Percentiles rank a stretch among this genome's conserved stretches.
Conservation (phyloP, 2,888 invertebrate species). For the Limnephilus lunatus region DNA sequence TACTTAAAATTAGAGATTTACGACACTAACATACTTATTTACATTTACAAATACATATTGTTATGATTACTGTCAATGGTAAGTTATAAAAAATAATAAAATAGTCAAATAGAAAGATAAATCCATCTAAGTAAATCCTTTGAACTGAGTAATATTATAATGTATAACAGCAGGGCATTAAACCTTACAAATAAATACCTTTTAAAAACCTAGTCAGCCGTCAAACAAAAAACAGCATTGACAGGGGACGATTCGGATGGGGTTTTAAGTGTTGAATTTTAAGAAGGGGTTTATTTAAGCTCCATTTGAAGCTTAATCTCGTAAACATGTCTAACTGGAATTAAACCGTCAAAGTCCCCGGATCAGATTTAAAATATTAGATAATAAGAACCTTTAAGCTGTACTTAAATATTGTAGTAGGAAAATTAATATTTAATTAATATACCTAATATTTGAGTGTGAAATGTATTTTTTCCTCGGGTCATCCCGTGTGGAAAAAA, state of each 20-base stretch:
- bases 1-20: too few relatives aligned
- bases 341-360: slow-evolving; percentile 56
- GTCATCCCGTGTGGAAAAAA: too few relatives aligned
- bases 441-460: too few relatives aligned
- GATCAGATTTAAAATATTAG: slow-evolving; percentile 34
- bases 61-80: too few relatives aligned
- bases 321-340: slow-evolving; percentile 57
- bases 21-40: too few relatives aligned
- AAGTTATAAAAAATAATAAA: too few relatives aligned
- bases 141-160: too few relatives aligned
- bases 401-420: neutral
- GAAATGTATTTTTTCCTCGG: too few relatives aligned
- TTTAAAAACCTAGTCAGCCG: neutral
- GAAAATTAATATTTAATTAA: too few relatives aligned
- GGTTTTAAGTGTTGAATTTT: slow-evolving; percentile 39
- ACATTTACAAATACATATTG: too few relatives aligned
- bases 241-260: slow-evolving; percentile 11
- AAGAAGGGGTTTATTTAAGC: slow-evolving; percentile 45
- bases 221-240: neutral
- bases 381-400: slow-evolving; percentile 21
- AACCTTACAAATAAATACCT: neutral
- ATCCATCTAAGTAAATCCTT: too few relatives aligned
- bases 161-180: neutral
- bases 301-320: slow-evolving; percentile 50
- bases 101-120: too few relatives aligned